phyloP scores from a whole-genome alignment of 2,888 invertebrate species.

The Pristionchus exspectatus region DNA sequence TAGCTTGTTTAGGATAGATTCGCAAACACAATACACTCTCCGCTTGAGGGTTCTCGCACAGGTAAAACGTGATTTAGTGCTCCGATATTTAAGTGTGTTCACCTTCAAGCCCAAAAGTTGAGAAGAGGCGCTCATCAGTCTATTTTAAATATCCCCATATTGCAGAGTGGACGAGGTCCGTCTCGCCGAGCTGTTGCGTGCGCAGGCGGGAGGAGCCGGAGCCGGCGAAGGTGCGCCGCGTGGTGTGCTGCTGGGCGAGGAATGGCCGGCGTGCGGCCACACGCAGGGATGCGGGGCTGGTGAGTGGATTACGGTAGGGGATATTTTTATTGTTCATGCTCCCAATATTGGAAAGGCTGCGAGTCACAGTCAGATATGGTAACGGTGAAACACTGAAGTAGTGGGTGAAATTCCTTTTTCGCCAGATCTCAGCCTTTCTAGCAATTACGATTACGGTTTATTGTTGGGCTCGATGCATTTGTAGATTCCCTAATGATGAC shows the following conservation, averaged over 20 bases:
- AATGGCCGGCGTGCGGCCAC: slow-evolving; percentile 65
- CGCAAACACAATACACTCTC: too few species aligned
- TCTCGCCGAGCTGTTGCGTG: slow-evolving; percentile 62
- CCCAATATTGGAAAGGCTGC: too few species aligned
- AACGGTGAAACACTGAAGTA: neutral
- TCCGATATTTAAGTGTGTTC: too few species aligned
- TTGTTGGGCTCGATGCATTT: too few species aligned
- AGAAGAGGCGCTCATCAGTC: too few species aligned
- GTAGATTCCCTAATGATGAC: too few species aligned
- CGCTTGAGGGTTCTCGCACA: too few species aligned
- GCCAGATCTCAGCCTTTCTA: too few species aligned
- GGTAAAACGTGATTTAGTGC: too few species aligned
- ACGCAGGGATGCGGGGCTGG: slow-evolving; percentile 59
- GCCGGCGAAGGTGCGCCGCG: slow-evolving; percentile 35
- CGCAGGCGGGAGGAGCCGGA: slow-evolving; percentile 20
- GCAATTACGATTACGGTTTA: too few species aligned
- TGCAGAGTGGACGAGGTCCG: slow-evolving; percentile 64
- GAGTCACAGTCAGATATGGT: neutral
- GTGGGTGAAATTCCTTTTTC: neutral
- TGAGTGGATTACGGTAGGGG: slow-evolving; percentile 20
- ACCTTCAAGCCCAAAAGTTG: too few species aligned
- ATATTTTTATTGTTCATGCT: neutral
- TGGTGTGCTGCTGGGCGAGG: slow-evolving; percentile 60
- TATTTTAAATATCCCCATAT: neutral
- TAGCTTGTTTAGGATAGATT: too few species aligned